Evolutionary conservation across 1,140 invertebrate genomes (phyloP), one percentile per base, ranked within the genome.

Genomic region (Phymorhynchus buccinoides): DNA sequence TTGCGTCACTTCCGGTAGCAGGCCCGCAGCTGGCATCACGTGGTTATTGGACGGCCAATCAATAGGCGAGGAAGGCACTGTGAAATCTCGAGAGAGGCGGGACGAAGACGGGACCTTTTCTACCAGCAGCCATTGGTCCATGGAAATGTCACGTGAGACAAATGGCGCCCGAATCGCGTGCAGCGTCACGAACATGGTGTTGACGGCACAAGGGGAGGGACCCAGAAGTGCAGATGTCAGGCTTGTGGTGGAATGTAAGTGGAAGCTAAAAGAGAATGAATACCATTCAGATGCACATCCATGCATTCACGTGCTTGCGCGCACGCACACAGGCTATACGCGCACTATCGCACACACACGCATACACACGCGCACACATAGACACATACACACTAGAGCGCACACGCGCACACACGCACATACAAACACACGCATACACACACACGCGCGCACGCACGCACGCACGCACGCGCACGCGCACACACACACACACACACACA

Each of bases 1-100:
- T 12, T 73, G 71, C 71, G 71, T 73, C 71, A 73, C 71, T 4
- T 73, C 71, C 71, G 71, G 71, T 35, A 73, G 71, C 37, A 35
- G 32, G 37, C 71, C 71, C 32, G 71, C 71, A 9, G 71, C 71
- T 14, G 30, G 71, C 71, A 22, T 73, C 32, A 39, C 37, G 32
- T 73, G 71, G 71, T 35, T 37, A 14, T 4, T 73, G 12, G 37
- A 39, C 37, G 71, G 22, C 32, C 71, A 73, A 14, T 32, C 32
- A 22, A 3, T 73, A 14, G n/a, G 37, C 14, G 37, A 73, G 56
- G 4, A 4, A 16, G 4, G n/a, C 56, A 0, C 48, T 52, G 48
- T 52, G 48, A 52, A 18, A 16, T 62, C 14, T 27, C 12, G 56
- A 27, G 56, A 62, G 56, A 14, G 56, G 56, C n/a, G 22, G 30